These are phyloP conservation scores for Tursiops truncatus DNA, from an alignment of 2,113 vertebrate genomes.

Conservation along the genomic window DNA sequence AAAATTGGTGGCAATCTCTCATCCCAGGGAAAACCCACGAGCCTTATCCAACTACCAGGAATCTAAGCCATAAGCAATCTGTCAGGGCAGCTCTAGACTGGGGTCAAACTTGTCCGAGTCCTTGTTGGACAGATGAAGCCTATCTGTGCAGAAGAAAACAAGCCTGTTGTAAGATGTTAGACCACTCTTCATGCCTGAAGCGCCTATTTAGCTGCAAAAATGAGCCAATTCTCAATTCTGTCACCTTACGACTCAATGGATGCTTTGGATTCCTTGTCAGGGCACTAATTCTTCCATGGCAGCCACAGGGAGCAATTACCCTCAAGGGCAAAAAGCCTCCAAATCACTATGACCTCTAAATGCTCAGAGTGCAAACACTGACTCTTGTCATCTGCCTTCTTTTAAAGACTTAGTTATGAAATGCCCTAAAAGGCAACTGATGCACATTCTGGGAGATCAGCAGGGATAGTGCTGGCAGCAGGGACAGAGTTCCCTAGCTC, in stretches of 20 bases:
- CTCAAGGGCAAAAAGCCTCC: constrained; percentile 64
- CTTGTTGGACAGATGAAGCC: background rate
- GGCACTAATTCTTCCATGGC: constrained; percentile 68
- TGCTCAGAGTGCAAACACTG: constrained; percentile 50
- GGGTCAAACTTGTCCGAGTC: background rate
- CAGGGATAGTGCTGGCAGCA: background rate
- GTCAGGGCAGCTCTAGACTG: background rate
- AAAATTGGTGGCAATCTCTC: background rate
- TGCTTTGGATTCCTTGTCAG: constrained; percentile 61
- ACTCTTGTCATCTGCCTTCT: constrained; percentile 53
- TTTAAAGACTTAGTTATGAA: constrained; percentile 63
- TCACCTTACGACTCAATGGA: constrained; percentile 30
- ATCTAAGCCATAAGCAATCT: background rate
- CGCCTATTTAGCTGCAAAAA: constrained; percentile 39
- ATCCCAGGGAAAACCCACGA: background rate
- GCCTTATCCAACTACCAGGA: background rate
- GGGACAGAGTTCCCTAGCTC: background rate
- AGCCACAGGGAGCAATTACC: constrained; percentile 65
- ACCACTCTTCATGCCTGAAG: constrained; percentile 34
- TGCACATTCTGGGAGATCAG: background rate
- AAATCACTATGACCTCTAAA: constrained; percentile 63
- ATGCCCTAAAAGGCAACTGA: constrained; percentile 64
- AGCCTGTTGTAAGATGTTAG: background rate
- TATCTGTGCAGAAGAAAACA: constrained; percentile 41
- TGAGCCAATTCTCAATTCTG: constrained; percentile 37